Base-by-base conservation (phyloP, 2,797 vertebrate genomes). In the Sebastolobus altivelis region DNA sequence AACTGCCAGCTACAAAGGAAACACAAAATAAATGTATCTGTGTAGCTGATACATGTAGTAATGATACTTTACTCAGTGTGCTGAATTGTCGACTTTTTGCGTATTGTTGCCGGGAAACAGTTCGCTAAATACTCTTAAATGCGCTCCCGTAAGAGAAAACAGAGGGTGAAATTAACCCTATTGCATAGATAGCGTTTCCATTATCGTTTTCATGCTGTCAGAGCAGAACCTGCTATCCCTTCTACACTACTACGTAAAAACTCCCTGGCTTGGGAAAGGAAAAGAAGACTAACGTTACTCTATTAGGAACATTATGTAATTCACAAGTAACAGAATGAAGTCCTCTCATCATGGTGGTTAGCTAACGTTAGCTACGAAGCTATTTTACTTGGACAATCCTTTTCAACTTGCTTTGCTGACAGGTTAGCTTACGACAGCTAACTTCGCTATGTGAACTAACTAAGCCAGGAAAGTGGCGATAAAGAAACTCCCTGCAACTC, bases 391-490 rank as follows among this genome's bases (percentile, higher is more conserved):
- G 82, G 77, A 80, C 84, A 87, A 77, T 84, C 81, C 80, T 81
- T 12, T 82, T 83, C 73, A 84, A 90, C 83, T 91, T 91, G 82
- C 75, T 65, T 12, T 56, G 75, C 77, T 89, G 86, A 82, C 82
- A 92, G 88, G 82, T 87, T 93, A 92, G 89, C 89, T 90, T 65
- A 58, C 80, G 31, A 25, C 75, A 78, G 92, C 92, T 92, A 92
- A 89, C 83, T 88, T 84, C 82, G 84, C 87, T 83, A 89, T 93
- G 89, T 92, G 81, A 91, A 83, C 75, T 84, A 33, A 85, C 61
- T 75, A 29, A 86, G 78, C 83, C 75, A 72, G 80, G 55, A 82
- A 83, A 79, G 79, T 76, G 83, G 63, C 68, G 82, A 80, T 68
- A 83, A 89, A 78, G 79, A 75, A 85, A 79, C 80, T 85, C 72